These are phyloP conservation scores for Otolemur crassicaudatus DNA, from an alignment of 2,797 vertebrate genomes.

Conservation along the genomic window DNA sequence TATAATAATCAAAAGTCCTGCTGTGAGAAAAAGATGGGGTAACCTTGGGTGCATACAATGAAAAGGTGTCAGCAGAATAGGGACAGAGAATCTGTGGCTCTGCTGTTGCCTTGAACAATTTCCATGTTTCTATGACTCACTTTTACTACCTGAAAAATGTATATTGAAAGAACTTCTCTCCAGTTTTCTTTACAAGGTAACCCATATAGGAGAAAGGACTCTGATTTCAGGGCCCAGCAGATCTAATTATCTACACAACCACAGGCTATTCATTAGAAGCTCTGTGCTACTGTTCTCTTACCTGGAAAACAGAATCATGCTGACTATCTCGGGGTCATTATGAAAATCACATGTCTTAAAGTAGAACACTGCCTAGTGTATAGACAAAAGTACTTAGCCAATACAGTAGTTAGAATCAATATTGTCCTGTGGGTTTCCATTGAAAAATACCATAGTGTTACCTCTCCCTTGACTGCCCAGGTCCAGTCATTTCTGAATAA, in stretches of 20 bases:
- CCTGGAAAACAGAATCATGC: neutral
- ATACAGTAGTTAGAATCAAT: constrained; percentile 26
- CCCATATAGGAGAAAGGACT: neutral
- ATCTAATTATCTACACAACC: neutral
- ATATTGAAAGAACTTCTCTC: neutral
- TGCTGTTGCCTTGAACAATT: neutral
- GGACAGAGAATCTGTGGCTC: neutral
- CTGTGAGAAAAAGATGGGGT: neutral
- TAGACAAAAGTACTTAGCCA: neutral
- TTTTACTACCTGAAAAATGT: neutral
- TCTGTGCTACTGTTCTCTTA: neutral
- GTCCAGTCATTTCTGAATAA: constrained; percentile 73
- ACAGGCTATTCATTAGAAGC: neutral
- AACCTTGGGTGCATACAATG: neutral
- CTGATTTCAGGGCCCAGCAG: neutral
- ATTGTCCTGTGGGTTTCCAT: neutral
- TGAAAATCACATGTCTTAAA: constrained; percentile 15
- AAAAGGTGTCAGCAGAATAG: neutral
- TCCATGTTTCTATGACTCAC: neutral
- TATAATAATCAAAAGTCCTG: neutral
- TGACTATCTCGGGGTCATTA: neutral
- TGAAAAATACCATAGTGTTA: constrained; percentile 44
- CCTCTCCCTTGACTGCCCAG: constrained; percentile 54
- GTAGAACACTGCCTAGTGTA: neutral
- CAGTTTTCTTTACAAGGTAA: neutral